Conservation (phyloP, 1,140 invertebrate genomes). For the Neodiprion fabricii region DNA sequence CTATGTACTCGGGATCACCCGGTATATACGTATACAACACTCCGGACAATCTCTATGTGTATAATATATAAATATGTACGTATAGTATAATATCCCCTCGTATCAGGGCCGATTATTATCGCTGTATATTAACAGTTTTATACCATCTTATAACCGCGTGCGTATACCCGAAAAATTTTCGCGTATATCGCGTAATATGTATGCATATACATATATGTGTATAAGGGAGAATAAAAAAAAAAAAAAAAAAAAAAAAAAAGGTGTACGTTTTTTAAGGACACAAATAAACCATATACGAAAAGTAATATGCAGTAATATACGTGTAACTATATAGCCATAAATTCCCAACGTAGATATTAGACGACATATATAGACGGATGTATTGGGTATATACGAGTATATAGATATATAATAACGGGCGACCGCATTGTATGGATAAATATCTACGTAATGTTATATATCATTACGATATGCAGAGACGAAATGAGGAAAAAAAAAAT, state of each 20-base stretch:
- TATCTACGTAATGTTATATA: neutral
- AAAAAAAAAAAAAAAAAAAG: too few relatives aligned
- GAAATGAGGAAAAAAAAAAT: neutral
- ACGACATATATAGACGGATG: neutral
- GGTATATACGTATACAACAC: too few relatives aligned
- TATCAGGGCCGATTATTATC: neutral
- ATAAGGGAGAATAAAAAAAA: too few relatives aligned
- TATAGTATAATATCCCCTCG: neutral
- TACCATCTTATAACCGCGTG: neutral
- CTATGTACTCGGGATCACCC: too few relatives aligned
- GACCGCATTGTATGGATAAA: conserved; percentile 5
- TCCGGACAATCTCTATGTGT: too few relatives aligned
- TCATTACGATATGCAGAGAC: conserved; percentile 10
- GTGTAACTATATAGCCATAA: conserved; percentile 26
- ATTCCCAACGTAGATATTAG: conserved; percentile 25
- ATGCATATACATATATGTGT: neutral
- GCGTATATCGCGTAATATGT: neutral
- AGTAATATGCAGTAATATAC: neutral
- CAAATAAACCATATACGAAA: neutral
- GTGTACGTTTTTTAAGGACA: too few relatives aligned
- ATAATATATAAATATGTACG: neutral
- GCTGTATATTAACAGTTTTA: neutral
- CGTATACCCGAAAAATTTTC: neutral
- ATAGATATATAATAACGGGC: conserved; percentile 7
- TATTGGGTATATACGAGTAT: conserved; percentile 10